A percentile compares a stretch with the other conserved stretches of the same genome.
These are phyloP conservation scores for Enteromius mattozi DNA, from an alignment of 2,797 vertebrate genomes.

Conservation along the genomic window DNA sequence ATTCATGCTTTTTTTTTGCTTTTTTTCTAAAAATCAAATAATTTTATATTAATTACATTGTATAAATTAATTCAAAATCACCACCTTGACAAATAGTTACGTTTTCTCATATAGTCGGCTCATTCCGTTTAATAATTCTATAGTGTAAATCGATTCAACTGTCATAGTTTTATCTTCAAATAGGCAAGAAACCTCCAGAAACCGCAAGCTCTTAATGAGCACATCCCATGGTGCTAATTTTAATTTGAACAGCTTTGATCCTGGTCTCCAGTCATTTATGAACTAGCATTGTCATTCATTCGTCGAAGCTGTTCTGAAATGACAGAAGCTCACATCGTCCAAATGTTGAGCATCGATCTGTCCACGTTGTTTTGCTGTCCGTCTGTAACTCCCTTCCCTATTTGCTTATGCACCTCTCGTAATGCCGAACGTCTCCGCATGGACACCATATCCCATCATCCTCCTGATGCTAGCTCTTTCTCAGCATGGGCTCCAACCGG, in stretches of 20 bases:
- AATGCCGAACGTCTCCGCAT: neutral
- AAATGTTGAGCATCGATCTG: slow-evolving; percentile 66
- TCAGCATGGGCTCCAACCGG: slow-evolving; percentile 19
- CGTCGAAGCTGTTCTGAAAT: slow-evolving; percentile 56
- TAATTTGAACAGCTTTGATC: slow-evolving; percentile 29
- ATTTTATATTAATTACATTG: neutral
- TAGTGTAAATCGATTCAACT: neutral
- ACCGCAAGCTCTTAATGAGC: neutral
- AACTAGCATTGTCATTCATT: slow-evolving; percentile 50
- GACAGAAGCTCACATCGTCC: slow-evolving; percentile 57
- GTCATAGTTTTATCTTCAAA: neutral
- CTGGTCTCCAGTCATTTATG: slow-evolving; percentile 26
- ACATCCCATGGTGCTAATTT: neutral
- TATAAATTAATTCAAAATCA: neutral
- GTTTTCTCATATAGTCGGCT: neutral
- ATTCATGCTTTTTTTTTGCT: neutral
- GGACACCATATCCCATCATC: slow-evolving; percentile 40
- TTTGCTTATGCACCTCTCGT: slow-evolving; percentile 16
- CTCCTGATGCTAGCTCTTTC: slow-evolving; percentile 14
- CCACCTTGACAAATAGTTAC: neutral
- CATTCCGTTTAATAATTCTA: neutral
- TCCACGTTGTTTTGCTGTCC: slow-evolving; percentile 55
- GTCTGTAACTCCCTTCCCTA: slow-evolving; percentile 48
- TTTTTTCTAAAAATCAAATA: neutral
- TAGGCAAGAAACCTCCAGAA: neutral